Evolutionary conservation across 2,888 invertebrate species (phyloP), one percentile per base, ranked within the genome.

Genomic region (Amblyteles armatorius): DNA sequence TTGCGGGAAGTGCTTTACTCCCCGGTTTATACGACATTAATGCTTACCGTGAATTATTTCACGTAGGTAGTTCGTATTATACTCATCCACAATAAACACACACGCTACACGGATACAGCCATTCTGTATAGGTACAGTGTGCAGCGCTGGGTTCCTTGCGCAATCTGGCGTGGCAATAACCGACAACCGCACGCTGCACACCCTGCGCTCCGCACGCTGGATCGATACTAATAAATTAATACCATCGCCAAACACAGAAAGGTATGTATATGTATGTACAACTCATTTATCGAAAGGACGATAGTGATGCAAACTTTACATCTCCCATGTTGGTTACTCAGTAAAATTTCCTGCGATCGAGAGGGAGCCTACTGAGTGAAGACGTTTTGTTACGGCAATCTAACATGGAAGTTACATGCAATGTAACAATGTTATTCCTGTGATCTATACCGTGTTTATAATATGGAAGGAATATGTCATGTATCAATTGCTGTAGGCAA

Each of bases 141-240:
- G 52, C 40, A 68, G 74, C 36, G 55, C 78, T 52, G 79, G 48
- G 48, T 63, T 82, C 71, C 85, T 76, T 79, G 82, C 82, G 82
- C 85, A 85, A 85, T 85, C 79, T 85, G 85, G 85, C 74, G 82
- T 60, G 76, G 71, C 71, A 82, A 79, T 85, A 85, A 85, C 67
- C 71, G 29, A 71, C 60, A 71, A 82, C 82, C 84, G 71, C 69
- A 71, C 57, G 57, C 48, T 74, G 85, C 71, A 72, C 74, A 82
- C 79, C 48, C 40, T 19, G 36, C 36, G 48, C 60, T 74, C 74
- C 3, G 52, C 71, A 19, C 19, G 19, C 71, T 33, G 1, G 36
- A 33, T 76, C 72, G 79, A 82, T 82, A 76, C 82, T 79, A 78
- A 78, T 85, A 81, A 79, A 72, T 79, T 68, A 79, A 82, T 76